These are phyloP conservation scores for Rhinolophus sinicus DNA, from an alignment of 2,113 vertebrate genomes.

Conservation along the genomic window DNA sequence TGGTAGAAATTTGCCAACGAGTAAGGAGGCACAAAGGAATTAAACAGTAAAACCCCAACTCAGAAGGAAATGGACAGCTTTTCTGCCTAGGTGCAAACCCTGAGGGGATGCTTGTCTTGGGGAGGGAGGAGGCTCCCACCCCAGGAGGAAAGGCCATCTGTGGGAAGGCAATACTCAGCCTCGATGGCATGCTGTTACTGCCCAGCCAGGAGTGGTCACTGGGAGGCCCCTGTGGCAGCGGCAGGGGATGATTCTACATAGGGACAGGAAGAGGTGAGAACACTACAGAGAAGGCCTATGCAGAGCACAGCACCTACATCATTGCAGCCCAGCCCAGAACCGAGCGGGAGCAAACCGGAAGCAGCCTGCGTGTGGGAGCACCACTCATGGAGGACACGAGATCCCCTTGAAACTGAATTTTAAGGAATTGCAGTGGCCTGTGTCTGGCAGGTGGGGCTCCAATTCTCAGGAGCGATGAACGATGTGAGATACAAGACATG, in stretches of 20 bases:
- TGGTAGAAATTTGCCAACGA: not conserved
- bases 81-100: not conserved
- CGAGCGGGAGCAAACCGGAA: rapidly evolving
- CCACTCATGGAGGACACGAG: rapidly evolving
- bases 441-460: too few species aligned
- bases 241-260: not conserved
- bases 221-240: not conserved
- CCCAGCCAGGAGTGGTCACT: too few species aligned
- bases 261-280: not conserved
- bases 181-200: rapidly evolving
- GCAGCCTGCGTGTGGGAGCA: rapidly evolving
- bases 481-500: rapidly evolving
- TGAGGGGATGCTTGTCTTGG: not conserved
- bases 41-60: not conserved
- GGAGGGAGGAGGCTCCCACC: not conserved
- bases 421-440: not conserved
- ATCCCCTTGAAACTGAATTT: not conserved
- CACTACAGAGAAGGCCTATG: not conserved
- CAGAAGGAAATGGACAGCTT: not conserved
- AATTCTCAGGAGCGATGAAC: not conserved
- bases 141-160: not conserved
- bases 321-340: not conserved
- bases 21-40: not conserved
- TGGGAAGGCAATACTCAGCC: not conserved
- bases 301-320: rapidly evolving